phyloP scores from a whole-genome alignment of 2,113 vertebrate species.

The Thermophis baileyi region DNA sequence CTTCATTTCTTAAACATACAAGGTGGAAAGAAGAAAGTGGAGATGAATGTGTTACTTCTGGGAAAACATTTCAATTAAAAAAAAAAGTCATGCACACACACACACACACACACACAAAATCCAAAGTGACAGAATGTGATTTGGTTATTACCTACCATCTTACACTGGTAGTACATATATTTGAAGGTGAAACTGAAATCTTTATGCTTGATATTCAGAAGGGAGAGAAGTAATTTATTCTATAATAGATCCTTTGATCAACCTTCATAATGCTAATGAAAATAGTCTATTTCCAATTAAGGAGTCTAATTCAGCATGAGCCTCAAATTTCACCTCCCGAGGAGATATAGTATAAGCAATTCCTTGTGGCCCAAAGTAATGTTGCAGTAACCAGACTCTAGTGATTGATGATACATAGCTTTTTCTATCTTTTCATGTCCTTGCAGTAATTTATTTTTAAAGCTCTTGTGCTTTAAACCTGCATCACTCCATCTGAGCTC shows the following conservation, averaged over 20 bases:
- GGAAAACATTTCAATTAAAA: not conserved
- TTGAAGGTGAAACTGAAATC: not conserved
- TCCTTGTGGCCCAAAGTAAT: not conserved
- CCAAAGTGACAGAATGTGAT: not conserved
- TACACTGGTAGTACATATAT: not conserved
- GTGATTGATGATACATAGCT: not conserved
- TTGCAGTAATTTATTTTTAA: slow-evolving; percentile 13
- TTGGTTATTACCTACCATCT: not conserved
- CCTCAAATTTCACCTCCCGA: slow-evolving; percentile 11
- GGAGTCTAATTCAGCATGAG: not conserved
- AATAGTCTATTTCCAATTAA: slow-evolving; percentile 27
- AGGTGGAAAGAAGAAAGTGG: not conserved
- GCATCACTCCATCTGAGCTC: not conserved
- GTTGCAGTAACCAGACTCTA: not conserved
- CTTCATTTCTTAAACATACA: not conserved
- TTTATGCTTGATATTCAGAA: slow-evolving; percentile 6
- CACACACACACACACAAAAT: not conserved
- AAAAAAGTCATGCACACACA: not conserved
- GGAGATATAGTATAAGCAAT: slow-evolving; percentile 15
- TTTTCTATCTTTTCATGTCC: slow-evolving; percentile 13
- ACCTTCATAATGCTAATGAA: slow-evolving; percentile 30
- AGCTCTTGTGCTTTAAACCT: not conserved
- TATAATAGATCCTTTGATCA: slow-evolving; percentile 18
- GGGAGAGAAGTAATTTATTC: not conserved
- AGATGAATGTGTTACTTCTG: not conserved